phyloP scores from a whole-genome alignment of 2,797 vertebrate species.

The Melanogrammus aeglefinus region DNA sequence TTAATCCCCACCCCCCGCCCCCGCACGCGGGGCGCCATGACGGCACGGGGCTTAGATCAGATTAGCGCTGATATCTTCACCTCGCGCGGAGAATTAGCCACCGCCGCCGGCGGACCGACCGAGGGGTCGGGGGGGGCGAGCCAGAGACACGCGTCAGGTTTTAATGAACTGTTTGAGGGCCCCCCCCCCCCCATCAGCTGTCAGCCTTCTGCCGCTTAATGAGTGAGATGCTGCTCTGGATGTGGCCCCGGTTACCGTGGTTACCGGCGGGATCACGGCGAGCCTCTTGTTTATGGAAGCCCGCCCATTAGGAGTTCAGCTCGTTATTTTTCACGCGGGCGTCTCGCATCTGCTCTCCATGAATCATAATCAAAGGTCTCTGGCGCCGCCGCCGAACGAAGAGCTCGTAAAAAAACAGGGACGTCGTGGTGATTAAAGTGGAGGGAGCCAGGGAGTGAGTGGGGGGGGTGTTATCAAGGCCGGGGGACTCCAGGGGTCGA shows the following conservation, averaged over 20 bases:
- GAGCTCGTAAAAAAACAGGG: neutral
- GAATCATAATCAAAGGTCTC: neutral
- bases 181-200: slow-evolving; percentile 20
- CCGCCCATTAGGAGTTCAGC: slow-evolving; percentile 26
- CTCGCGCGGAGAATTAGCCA: slow-evolving; percentile 29
- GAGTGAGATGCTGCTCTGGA: slow-evolving; percentile 29
- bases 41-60: slow-evolving; percentile 42
- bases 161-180: slow-evolving; percentile 46
- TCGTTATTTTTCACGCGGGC: neutral
- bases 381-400: slow-evolving; percentile 2
- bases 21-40: neutral
- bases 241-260: slow-evolving; percentile 15
- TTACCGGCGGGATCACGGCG: neutral
- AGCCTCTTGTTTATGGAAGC: slow-evolving; percentile 7
- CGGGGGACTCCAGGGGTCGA: neutral
- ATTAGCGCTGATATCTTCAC: slow-evolving; percentile 38
- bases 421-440: neutral
- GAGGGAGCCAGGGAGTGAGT: neutral
- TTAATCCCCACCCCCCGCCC: slow-evolving; percentile 36
- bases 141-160: slow-evolving; percentile 31
- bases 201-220: neutral
- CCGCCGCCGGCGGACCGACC: slow-evolving; percentile 31
- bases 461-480: neutral
- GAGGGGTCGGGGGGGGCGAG: slow-evolving; percentile 23
- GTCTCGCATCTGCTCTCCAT: neutral